Conservation (phyloP, 2,113 vertebrate genomes). For the Thamnophis sirtalis region DNA sequence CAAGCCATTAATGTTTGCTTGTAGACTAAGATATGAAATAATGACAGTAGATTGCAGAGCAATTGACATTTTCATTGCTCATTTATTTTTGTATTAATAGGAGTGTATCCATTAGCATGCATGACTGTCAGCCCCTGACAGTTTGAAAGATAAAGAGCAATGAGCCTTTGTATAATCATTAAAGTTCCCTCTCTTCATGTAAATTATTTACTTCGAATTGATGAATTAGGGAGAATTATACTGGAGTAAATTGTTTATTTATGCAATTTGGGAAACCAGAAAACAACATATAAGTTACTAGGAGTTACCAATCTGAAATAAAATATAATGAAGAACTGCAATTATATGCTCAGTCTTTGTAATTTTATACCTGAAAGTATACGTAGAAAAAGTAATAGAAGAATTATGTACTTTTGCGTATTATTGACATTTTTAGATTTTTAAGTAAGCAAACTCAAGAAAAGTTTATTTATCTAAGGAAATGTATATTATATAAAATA, state of each 20-base stretch:
- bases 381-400: not conserved
- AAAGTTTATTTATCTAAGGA: not conserved
- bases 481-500: not conserved
- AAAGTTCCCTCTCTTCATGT: constrained; percentile 29
- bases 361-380: not conserved
- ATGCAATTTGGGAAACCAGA: not conserved
- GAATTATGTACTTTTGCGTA: not conserved
- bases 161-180: constrained; percentile 29
- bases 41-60: constrained; percentile 28
- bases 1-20: constrained; percentile 2
- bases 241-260: constrained; percentile 32
- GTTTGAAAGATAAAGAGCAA: constrained; percentile 38
- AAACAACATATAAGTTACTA: not conserved
- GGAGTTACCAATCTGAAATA: not conserved
- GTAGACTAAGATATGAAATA: constrained; percentile 30
- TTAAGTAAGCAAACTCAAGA: not conserved
- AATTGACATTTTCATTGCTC: constrained; percentile 37
- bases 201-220: constrained; percentile 47
- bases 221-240: constrained; percentile 48
- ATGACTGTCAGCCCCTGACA: constrained; percentile 23
- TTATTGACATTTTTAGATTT: not conserved
- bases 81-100: constrained; percentile 32
- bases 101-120: constrained; percentile 29
- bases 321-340: not conserved
- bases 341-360: not conserved